Conservation (phyloP, 2,797 vertebrate genomes). For the Lateolabrax maculatus region DNA sequence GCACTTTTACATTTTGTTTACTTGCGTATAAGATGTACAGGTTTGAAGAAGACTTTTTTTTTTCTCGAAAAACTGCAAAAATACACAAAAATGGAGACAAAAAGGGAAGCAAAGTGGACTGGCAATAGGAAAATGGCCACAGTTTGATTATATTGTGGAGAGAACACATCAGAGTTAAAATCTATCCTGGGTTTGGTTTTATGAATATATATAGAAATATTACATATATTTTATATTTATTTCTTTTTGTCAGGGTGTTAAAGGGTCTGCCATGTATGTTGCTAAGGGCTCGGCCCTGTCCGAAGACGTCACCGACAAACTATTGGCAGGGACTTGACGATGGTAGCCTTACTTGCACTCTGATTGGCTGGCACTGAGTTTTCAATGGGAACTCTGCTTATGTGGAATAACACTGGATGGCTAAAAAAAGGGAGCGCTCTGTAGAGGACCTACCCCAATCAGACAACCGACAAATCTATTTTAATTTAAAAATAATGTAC, state of each 20-base stretch:
- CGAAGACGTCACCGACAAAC: constrained; percentile 72
- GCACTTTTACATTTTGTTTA: constrained; percentile 91
- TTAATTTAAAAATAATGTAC: constrained; percentile 89
- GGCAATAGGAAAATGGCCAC: constrained; percentile 67
- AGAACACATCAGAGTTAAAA: constrained; percentile 79
- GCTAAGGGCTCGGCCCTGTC: constrained; percentile 76
- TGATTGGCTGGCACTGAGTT: constrained; percentile 73
- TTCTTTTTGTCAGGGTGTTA: constrained; percentile 82
- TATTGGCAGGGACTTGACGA: constrained; percentile 77
- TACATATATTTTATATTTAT: constrained; percentile 89
- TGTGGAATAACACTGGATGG: constrained; percentile 74
- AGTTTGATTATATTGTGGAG: constrained; percentile 71
- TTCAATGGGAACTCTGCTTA: constrained; percentile 54
- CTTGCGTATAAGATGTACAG: constrained; percentile 87
- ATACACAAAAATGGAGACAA: constrained; percentile 70
- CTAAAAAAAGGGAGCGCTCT: constrained; percentile 58
- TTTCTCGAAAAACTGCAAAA: constrained; percentile 81
- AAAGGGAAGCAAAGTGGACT: constrained; percentile 59
- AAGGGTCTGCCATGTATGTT: constrained; percentile 80
- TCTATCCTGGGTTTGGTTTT: constrained; percentile 85
- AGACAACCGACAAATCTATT: constrained; percentile 88
- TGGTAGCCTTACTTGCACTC: constrained; percentile 83
- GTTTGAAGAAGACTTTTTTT: constrained; percentile 82
- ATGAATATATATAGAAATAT: constrained; percentile 86
- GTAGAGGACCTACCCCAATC: constrained; percentile 81